Evolutionary conservation across 2,797 vertebrate genomes (phyloP).

Genomic region (Notolepis coatsorum): DNA sequence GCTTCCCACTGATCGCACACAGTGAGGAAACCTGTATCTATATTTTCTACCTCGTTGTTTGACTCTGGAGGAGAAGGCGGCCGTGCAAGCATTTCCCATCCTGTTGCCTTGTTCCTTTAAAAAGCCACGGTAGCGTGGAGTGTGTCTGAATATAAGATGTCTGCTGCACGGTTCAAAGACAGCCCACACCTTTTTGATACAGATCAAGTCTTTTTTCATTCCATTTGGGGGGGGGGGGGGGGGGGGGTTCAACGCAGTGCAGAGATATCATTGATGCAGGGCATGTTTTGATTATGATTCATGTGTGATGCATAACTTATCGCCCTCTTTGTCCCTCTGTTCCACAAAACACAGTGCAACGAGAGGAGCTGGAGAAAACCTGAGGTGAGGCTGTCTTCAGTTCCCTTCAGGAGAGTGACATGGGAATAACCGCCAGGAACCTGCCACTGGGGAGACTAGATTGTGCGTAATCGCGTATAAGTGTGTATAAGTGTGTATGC

Average conservation of each 20-base stretch:
- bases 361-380: conserved; percentile 20
- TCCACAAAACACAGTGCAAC: conserved; percentile 28
- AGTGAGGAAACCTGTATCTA: no score
- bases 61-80: no score
- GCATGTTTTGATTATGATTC: conserved; percentile 24
- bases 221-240: conserved; percentile 37
- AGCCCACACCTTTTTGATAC: conserved; percentile 50
- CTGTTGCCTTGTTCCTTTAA: no score
- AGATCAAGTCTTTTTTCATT: conserved; percentile 55
- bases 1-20: no score
- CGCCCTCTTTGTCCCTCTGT: conserved; percentile 35
- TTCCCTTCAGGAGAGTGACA: conserved; percentile 17
- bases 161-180: conserved; percentile 54
- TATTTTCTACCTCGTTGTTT: no score
- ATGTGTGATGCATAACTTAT: conserved; percentile 42
- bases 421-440: conserved; percentile 6
- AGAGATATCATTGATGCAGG: not conserved
- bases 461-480: conserved; percentile 20
- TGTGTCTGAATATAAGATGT: conserved; percentile 37
- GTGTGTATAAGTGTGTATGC: conserved; percentile 8
- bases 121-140: no score
- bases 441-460: conserved; percentile 4
- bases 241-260: conserved; percentile 32
- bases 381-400: conserved; percentile 18
- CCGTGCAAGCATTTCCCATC: no score